Evolutionary conservation across 2,797 vertebrate species (phyloP), one percentile per base, ranked within the genome.

Genomic region (Fundulus diaphanus): DNA sequence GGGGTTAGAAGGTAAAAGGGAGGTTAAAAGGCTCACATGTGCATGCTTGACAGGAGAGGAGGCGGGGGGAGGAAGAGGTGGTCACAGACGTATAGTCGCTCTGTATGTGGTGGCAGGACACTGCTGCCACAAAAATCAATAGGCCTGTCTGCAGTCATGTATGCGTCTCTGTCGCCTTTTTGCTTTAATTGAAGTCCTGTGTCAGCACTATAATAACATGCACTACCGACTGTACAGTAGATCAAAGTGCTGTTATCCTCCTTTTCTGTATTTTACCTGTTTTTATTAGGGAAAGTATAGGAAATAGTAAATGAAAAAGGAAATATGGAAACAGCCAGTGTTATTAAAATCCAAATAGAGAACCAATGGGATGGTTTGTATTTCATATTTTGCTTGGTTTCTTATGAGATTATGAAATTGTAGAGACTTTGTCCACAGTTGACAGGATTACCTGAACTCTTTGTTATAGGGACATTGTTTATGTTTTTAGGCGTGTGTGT

Each of bases 61-160:
- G 57, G 61, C 51, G 78, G 78, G 67, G n/a, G 56, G 67, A 68
- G 65, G 51, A n/a, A 46, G 46, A 48, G 65, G 51, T 77, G 66
- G 87, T 86, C 82, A 86, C 52, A 37, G 82, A 85, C 72, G 78
- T 86, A 80, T 82, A 85, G 72, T 70, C n/a, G 11, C 76, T 63
- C 79, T 84, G 81, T 85, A 88, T 80, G 86, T 73, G 73, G 88
- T 88, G 90, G 93, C 87, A 89, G 82, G 83, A 88, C 85, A 82
- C 88, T 70, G 85, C 85, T 88, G 84, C 87, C 80, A 86, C 88
- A 84, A 85, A 90, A 92, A 92, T 93, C 90, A 93, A 92, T 93
- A 86, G 70, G 78, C 73, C 81, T 82, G 89, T 90, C 88, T 87
- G 82, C 75, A 51, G 65, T 68, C 76, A 78, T 74, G 69, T 68